Conservation (phyloP, 2,888 invertebrate genomes). For the Oxytorus armatus region DNA sequence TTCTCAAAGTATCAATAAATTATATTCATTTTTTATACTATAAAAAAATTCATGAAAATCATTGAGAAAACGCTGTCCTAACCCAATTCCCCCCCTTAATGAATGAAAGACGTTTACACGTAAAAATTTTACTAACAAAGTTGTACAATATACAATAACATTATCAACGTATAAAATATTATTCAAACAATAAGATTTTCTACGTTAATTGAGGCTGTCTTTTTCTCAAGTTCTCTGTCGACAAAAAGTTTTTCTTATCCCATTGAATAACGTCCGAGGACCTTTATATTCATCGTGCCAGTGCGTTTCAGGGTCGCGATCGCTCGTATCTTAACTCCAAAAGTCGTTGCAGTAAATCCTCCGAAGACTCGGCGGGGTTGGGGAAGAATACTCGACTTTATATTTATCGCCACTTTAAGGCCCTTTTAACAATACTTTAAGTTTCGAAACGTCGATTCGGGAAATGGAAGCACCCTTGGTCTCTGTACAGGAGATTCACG, state of each 20-base stretch:
- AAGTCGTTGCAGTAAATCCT: slow-evolving; percentile 79
- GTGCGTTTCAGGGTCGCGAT: slow-evolving; percentile 41
- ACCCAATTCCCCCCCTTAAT: no score
- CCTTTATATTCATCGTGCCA: slow-evolving; percentile 53
- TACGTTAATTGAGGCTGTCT: slow-evolving; percentile 3
- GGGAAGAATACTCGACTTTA: slow-evolving; percentile 74
- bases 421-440: slow-evolving; percentile 76
- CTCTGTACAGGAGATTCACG: slow-evolving; percentile 43
- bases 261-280: background rate
- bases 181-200: background rate
- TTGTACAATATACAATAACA: background rate
- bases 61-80: no score
- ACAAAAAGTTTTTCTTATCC: slow-evolving; percentile 14
- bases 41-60: no score
- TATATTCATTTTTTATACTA: no score
- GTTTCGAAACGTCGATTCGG: slow-evolving; percentile 70
- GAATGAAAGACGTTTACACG: background rate
- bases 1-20: no score
- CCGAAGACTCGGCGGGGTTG: slow-evolving; percentile 16
- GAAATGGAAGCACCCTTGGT: slow-evolving; percentile 14
- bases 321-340: slow-evolving; percentile 76
- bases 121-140: background rate
- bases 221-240: slow-evolving; percentile 1
- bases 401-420: slow-evolving; percentile 81
- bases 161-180: background rate